These are phyloP conservation scores for Dipodomys merriami DNA, from an alignment of 2,113 vertebrate genomes.

Conservation along the genomic window DNA sequence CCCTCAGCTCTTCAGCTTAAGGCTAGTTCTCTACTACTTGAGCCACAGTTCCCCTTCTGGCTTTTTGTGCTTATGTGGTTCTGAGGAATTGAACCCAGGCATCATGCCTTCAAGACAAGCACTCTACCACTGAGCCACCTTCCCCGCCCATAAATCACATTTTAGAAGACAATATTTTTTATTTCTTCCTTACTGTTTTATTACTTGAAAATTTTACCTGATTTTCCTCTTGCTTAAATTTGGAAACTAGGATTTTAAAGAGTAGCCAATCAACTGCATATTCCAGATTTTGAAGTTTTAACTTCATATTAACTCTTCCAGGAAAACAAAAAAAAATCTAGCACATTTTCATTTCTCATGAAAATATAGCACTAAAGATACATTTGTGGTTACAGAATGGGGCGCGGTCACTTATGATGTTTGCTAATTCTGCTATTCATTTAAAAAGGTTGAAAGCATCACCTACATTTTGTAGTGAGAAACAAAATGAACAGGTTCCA, in stretches of 20 bases:
- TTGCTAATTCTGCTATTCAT: conserved; percentile 59
- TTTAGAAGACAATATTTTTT: conserved; percentile 39
- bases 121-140: too few species aligned
- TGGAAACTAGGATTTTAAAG: conserved; percentile 63
- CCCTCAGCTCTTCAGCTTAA: too few species aligned
- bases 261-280: conserved; percentile 34
- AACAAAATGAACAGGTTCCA: conserved; percentile 51
- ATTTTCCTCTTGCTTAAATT: conserved; percentile 68
- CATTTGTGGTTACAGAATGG: conserved; percentile 52
- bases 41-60: too few species aligned
- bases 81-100: too few species aligned
- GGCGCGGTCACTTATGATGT: conserved; percentile 23
- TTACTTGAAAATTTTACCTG: conserved; percentile 69
- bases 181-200: conserved; percentile 65
- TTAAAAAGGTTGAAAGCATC: conserved; percentile 43
- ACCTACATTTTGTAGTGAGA: conserved; percentile 43
- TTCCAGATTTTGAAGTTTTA: conserved; percentile 57
- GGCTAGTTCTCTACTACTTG: too few species aligned
- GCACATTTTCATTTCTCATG: conserved; percentile 53
- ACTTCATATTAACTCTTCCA: conserved; percentile 38
- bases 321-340: neutral
- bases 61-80: too few species aligned
- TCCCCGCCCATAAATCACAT: neutral
- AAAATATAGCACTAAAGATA: conserved; percentile 59
- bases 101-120: too few species aligned